Evolutionary conservation across 2,113 vertebrate genomes (phyloP), one percentile per base, ranked within the genome.

Genomic region (Chionomys nivalis): DNA sequence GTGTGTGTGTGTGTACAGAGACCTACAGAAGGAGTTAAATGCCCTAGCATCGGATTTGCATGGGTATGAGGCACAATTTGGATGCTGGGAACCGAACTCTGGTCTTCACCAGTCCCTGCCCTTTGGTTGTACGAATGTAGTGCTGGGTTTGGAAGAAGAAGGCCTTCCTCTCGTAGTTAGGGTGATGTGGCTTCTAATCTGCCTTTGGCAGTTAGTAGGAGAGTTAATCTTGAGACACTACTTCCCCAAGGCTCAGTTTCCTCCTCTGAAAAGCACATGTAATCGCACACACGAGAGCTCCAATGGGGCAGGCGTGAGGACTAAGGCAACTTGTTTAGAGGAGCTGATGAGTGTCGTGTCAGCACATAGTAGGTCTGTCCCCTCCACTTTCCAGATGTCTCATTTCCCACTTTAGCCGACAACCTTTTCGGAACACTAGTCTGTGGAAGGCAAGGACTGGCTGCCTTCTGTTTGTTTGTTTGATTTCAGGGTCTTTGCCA

Each of bases 401-500:
- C 19, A 96, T 87, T 89, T 93, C 39, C 42, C 49, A 42, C 31
- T 75, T 89, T 68, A 78, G 21, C 39, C 87, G 36, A 73, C 28
- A 36, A 28, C 73, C 16, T 12, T 23, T 17, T 63, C 28, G 26
- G 49, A 78, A 49, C 26, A 28, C n/a, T 24, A 26, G 58, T 21
- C 39, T 68, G 6, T 17, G 52, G 42, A 68, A 85, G 26, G 55
- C 28, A 24, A 39, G 49, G 26, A 66, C 1, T 82, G 78, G 86
- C 52, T 87, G 87, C 88, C 47, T 87, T 73, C 31, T 70, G 61
- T 33, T 39, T 44, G 31, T 47, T 75, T 44, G n/a, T 85, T 90
- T 55, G 58, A 72, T 78, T 91, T 94, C 42, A 55, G 81, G 47
- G 61, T 31, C 55, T 96, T 96, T 88, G 86, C 36, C 87, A 88